Evolutionary conservation across 2,888 invertebrate species (phyloP).

Genomic region (Cyaniris semiargus): DNA sequence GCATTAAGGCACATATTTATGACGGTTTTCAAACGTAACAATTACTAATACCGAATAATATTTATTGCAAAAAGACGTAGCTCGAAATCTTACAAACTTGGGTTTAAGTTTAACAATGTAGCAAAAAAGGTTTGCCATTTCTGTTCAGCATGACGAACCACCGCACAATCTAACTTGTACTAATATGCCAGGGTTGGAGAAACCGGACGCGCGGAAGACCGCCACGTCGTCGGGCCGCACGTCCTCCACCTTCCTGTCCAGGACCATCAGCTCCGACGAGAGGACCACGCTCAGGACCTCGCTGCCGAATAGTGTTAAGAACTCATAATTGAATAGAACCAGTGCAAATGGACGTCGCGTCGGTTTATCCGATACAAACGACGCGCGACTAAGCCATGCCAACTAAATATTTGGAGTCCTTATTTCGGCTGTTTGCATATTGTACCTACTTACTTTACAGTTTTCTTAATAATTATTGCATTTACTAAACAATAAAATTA

Average conservation of each 20-base stretch:
- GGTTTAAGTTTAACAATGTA: background rate
- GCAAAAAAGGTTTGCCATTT: constrained; percentile 11
- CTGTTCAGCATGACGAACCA: constrained; percentile 33
- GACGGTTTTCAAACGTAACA: no score
- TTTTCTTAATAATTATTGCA: no score
- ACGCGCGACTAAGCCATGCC: background rate
- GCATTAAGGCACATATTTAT: background rate
- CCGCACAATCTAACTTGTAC: constrained; percentile 51
- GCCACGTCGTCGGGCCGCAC: constrained; percentile 65
- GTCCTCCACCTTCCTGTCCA: constrained; percentile 70
- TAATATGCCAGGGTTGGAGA: constrained; percentile 73
- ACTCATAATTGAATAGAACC: constrained; percentile 40
- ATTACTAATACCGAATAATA: no score
- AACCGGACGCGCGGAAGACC: constrained; percentile 66
- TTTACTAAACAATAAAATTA: no score
- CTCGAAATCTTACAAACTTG: background rate
- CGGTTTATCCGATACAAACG: background rate
- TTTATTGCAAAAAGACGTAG: background rate
- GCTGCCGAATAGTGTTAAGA: constrained; percentile 57
- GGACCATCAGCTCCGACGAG: constrained; percentile 70
- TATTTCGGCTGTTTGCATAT: no score
- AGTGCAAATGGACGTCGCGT: background rate
- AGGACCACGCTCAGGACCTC: constrained; percentile 59
- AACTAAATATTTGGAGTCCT: background rate
- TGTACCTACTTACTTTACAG: no score